phyloP scores from a whole-genome alignment of 2,888 invertebrate genomes.

The Stenodera caucasica region DNA sequence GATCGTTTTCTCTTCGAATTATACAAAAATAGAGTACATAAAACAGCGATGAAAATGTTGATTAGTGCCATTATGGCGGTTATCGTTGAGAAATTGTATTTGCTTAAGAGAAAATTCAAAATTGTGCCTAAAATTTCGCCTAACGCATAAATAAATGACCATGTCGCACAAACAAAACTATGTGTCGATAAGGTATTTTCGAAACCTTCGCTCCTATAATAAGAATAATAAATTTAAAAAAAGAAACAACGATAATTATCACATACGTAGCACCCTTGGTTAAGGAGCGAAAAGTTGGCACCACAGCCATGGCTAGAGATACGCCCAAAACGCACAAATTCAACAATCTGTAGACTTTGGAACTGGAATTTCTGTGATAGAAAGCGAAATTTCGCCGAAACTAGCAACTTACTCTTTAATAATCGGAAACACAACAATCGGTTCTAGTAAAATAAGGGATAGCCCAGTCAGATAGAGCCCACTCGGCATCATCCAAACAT shows the following conservation, averaged over 20 bases:
- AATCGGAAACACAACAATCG: background rate
- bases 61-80: conserved; percentile 5
- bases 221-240: background rate
- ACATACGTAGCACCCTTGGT: conserved; percentile 20
- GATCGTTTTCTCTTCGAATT: conserved; percentile 6
- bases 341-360: conserved; percentile 6
- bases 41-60: conserved; percentile 11
- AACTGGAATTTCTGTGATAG: background rate
- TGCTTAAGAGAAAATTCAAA: background rate
- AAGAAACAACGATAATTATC: background rate
- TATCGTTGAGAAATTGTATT: conserved; percentile 12
- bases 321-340: conserved; percentile 13
- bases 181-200: conserved; percentile 17
- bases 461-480: conserved; percentile 14
- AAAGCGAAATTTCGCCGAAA: too few relatives aligned
- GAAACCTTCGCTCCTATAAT: conserved; percentile 7
- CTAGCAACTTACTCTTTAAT: background rate
- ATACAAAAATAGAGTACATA: conserved; percentile 14
- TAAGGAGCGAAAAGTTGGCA: conserved; percentile 16
- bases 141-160: conserved; percentile 17
- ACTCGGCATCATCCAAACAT: conserved; percentile 18
- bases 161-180: conserved; percentile 16
- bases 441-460: conserved; percentile 10
- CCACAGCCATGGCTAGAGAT: conserved; percentile 17
- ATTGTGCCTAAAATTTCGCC: conserved; percentile 15